Conservation (phyloP, 37 sponge, comb jelly and placozoan genomes). For the Crambe crambe region DNA sequence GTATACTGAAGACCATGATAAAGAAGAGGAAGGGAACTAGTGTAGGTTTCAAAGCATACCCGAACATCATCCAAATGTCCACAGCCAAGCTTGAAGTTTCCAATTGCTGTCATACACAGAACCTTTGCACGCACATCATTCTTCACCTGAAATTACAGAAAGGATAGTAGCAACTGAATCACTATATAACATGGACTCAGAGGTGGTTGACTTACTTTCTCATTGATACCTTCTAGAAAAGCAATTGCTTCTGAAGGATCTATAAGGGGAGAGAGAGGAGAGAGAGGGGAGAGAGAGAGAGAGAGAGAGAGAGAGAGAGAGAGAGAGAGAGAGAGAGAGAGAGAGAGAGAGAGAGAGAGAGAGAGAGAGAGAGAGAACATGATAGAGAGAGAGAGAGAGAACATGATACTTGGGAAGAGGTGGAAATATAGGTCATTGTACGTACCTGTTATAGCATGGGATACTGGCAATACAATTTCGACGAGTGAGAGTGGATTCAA, state of each 20-base stretch:
- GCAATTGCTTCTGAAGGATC: slow-evolving; percentile 31
- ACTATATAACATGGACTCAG: too few species aligned
- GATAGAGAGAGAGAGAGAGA: background rate
- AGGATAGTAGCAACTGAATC: too few species aligned
- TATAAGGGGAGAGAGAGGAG: background rate
- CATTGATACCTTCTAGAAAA: slow-evolving; percentile 48
- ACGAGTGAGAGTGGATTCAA: slow-evolving; percentile 76
- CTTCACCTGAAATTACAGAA: slow-evolving; percentile 73
- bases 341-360: too few species aligned
- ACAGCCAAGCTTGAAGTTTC: slow-evolving; percentile 24
- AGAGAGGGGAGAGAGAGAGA: background rate
- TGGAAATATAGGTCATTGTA: background rate
- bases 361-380: background rate
- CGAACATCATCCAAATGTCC: slow-evolving; percentile 52
- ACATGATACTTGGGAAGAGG: background rate
- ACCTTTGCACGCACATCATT: slow-evolving; percentile 25
- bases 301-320: background rate
- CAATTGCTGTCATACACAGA: slow-evolving; percentile 74
- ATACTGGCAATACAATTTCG: slow-evolving; percentile 47
- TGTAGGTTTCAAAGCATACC: too few species aligned
- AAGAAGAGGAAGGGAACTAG: too few species aligned
- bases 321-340: background rate
- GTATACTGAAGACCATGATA: too few species aligned
- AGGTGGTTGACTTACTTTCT: slow-evolving; percentile 38
- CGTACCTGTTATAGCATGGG: slow-evolving; percentile 49